Base-by-base conservation (phyloP, 1,140 invertebrate genomes). In the Akabosia matsudoensis region DNA sequence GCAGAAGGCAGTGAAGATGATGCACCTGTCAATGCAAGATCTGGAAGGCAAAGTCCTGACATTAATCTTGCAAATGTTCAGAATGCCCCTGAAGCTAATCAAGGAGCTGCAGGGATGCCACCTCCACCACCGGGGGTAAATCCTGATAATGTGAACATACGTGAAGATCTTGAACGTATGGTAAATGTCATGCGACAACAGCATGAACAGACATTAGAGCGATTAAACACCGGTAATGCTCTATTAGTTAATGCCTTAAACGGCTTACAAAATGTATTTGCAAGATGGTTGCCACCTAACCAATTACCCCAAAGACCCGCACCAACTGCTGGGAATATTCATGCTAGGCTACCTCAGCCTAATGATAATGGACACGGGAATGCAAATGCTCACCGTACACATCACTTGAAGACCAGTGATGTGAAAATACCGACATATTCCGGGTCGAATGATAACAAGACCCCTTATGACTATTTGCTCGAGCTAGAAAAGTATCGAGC, bases 351-450 rank as follows among this genome's bases (percentile, higher is more conserved):
- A 7, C 7, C 37, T 10, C 7, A 45, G 37, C 37, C 7, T 45
- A 7, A 18, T 18, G 24, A 16, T 31, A 30, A 10, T 31, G 4
- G 7, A 31, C 67, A 28, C 7, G 37, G 37, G 18, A 7, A 45
- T 45, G 37, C 18, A 10, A 45, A 45, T 18, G 37, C 7, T 45
- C 54, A 7, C 3, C 70, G 70, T n/a, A 72, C 33, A 2, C 70
- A 72, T 72, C 70, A 72, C 34, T 72, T 72, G 24, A 72, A 72
- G 37, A 72, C 70, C 18, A 72, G 70, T 72, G 73, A 74, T n/a
- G 30, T 74, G 3, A 74, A 74, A 64, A 64, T 74, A 33, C 73
- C 73, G 2, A 61, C 22, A 2, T 74, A 74, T 64, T 33, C 28
- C 14, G 73, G 73, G 1, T 18, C 73, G n/a, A 10, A 72, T 22